Evolutionary conservation across 2,888 invertebrate genomes (phyloP).

Genomic region (Dascillus cervinus): DNA sequence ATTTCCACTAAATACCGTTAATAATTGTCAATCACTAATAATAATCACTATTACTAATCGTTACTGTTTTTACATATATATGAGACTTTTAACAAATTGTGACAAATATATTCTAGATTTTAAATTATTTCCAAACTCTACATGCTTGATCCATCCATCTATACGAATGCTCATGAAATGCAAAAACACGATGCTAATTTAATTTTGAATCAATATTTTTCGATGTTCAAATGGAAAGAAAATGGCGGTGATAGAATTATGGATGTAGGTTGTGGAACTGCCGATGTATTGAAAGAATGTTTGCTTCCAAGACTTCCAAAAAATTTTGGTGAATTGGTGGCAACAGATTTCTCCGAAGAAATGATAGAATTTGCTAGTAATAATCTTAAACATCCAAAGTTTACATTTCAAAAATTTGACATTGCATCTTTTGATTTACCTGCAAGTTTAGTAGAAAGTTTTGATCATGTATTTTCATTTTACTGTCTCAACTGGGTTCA

Average conservation of each 20-base stretch:
- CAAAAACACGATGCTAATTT: too few relatives aligned
- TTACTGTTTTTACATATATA: too few relatives aligned
- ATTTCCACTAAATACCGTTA: too few relatives aligned
- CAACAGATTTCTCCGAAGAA: slow-evolving; percentile 60
- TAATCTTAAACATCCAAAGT: slow-evolving; percentile 42
- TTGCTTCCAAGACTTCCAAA: slow-evolving; percentile 54
- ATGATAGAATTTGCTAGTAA: slow-evolving; percentile 62
- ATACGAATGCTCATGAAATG: too few relatives aligned
- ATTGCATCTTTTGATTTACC: slow-evolving; percentile 48
- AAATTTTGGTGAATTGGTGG: slow-evolving; percentile 48
- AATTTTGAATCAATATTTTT: too few relatives aligned
- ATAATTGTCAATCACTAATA: too few relatives aligned
- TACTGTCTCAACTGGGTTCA: slow-evolving; percentile 74
- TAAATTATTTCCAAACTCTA: too few relatives aligned
- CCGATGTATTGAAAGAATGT: slow-evolving; percentile 57
- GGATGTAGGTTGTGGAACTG: slow-evolving; percentile 71
- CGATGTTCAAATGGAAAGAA: slow-evolving; percentile 39
- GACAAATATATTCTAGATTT: too few relatives aligned
- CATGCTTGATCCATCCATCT: too few relatives aligned
- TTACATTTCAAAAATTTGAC: slow-evolving; percentile 49
- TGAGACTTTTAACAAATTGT: too few relatives aligned
- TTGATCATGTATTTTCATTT: slow-evolving; percentile 66
- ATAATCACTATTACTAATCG: too few relatives aligned
- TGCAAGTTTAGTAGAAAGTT: slow-evolving; percentile 43
- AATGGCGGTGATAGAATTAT: slow-evolving; percentile 47